These are phyloP conservation scores for Esox niger DNA, from an alignment of 2,113 vertebrate species.

Conservation along the genomic window DNA sequence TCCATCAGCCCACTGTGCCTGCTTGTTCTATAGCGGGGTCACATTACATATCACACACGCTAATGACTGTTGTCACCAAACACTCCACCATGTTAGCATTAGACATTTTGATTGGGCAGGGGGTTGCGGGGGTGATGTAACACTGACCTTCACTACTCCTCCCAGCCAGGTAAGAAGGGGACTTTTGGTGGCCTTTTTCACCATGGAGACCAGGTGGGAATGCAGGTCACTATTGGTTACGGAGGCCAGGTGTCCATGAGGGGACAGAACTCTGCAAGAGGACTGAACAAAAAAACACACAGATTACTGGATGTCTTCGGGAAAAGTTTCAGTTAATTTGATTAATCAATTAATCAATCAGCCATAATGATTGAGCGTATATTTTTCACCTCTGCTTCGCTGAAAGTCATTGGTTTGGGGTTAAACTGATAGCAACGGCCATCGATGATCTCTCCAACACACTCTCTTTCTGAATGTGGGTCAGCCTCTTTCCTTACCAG, in stretches of 20 bases:
- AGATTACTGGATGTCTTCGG: not conserved
- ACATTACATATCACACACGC: constrained; percentile 9
- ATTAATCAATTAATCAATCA: not conserved
- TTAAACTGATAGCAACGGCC: constrained; percentile 65
- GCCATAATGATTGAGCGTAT: not conserved
- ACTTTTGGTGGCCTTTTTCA: constrained; percentile 47
- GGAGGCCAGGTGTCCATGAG: constrained; percentile 61
- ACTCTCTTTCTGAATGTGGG: constrained; percentile 24
- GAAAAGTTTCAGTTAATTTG: not conserved
- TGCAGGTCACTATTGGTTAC: constrained; percentile 56
- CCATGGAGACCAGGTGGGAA: constrained; percentile 58
- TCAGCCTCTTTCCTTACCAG: constrained; percentile 10
- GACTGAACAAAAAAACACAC: constrained; percentile 38
- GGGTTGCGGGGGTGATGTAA: not conserved
- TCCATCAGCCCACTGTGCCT: constrained; percentile 62
- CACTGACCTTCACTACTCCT: constrained; percentile 57
- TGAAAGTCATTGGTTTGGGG: constrained; percentile 51
- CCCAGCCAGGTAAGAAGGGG: constrained; percentile 68
- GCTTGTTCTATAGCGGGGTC: constrained; percentile 53
- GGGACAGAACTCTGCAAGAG: constrained; percentile 46
- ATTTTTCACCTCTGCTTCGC: constrained; percentile 64
- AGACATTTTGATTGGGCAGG: not conserved
- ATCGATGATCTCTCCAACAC: constrained; percentile 56
- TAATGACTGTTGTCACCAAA: not conserved
- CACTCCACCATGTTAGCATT: not conserved